Base-by-base conservation (phyloP, 1,140 invertebrate species). In the Formica exsecta region DNA sequence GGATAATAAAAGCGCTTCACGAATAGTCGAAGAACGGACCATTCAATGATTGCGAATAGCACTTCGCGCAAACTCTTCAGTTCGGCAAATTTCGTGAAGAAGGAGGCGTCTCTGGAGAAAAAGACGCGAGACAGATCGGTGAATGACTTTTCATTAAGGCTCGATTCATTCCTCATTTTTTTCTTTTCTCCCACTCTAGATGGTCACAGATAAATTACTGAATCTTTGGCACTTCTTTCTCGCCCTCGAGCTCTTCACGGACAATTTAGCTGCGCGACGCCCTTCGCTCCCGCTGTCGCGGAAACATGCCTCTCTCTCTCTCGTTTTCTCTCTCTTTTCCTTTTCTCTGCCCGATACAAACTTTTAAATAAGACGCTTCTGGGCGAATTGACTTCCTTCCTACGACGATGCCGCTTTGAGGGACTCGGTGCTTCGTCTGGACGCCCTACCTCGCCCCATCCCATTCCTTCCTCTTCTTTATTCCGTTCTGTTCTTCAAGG, bases 331-430 rank as follows among this genome's bases (percentile, higher is more conserved):
- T 65, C 62, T 76, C 25, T 29, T 44, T 70, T 86, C 44, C 86
- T 88, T 54, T 79, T 88, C 89, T 86, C 81, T 71, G 32, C 32
- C 77, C 92, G 92, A 94, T 94, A 94, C 93, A 94, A 94, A 94
- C 91, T 94, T 94, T 94, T 94, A 93, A 94, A 93, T 93, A 94
- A 93, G 93, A 92, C 90, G 91, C 91, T 94, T 92, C 92, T 92
- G 89, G 83, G 89, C 92, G 91, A 92, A 94, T 93, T 91, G 92
- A 92, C 93, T 93, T 93, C 88, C 91, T 92, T 93, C 89, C 88
- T 86, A 79, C 81, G 64, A 90, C 86, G 89, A 89, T 76, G 88
- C 87, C 81, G 88, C 88, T 93, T 93, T 92, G 87, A 92, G 86
- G 89, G 79, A 87, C 54, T 81, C 75, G 86, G 65, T 87, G 61